Conservation (phyloP, 2,888 invertebrate genomes). For the Frankliniella intonsa region DNA sequence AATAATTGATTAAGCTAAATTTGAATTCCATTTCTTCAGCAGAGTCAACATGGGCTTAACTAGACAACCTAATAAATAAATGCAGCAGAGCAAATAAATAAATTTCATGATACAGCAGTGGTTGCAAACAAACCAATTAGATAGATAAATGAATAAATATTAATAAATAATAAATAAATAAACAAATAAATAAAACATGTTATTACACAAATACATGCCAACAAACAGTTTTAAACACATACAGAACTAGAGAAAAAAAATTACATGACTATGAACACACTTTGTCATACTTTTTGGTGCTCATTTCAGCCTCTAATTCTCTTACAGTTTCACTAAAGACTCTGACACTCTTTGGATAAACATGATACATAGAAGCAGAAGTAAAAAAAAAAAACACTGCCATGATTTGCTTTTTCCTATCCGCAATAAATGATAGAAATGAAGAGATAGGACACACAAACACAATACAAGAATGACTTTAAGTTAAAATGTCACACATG, state of each 20-base stretch:
- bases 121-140: neutral
- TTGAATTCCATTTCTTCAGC: neutral
- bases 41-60: neutral
- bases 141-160: neutral
- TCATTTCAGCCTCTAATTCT: conserved; percentile 25
- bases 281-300: conserved; percentile 18
- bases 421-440: no score
- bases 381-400: neutral
- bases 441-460: neutral
- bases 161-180: conserved; percentile 15
- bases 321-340: conserved; percentile 2
- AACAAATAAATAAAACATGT: neutral
- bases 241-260: neutral
- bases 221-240: neutral
- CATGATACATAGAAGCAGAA: neutral
- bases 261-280: conserved; percentile 20
- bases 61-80: neutral
- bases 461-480: neutral
- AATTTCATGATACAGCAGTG: neutral
- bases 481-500: no score
- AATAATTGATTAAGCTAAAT: neutral
- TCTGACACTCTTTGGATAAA: neutral
- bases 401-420: no score
- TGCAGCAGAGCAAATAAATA: neutral
- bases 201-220: neutral